Percentiles rank a stretch among this genome's conserved stretches.
These are phyloP conservation scores for Acromyrmex echinatior DNA, from an alignment of 1,140 invertebrate genomes.

Conservation along the genomic window DNA sequence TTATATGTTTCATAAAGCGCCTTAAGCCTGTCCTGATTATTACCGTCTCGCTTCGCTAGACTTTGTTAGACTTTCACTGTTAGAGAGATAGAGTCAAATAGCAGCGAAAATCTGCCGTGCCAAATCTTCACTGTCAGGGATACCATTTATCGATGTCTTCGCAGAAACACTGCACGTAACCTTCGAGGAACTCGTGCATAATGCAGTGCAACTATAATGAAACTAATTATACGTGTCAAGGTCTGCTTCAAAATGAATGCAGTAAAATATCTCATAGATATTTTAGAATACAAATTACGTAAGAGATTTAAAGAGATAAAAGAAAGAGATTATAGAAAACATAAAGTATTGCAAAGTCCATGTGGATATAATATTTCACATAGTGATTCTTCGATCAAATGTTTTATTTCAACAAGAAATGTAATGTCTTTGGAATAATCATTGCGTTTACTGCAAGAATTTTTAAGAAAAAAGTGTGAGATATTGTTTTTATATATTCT, in stretches of 20 bases:
- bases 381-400: neutral
- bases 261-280: neutral
- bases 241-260: neutral
- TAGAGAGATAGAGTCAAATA: neutral
- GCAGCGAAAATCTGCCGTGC: neutral
- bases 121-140: constrained; percentile 29
- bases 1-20: neutral
- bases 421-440: neutral
- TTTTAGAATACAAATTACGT: neutral
- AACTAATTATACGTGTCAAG: neutral
- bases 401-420: neutral
- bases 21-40: neutral
- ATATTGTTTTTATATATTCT: neutral
- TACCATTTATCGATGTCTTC: neutral
- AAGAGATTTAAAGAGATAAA: neutral
- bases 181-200: neutral
- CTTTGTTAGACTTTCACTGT: constrained; percentile 44
- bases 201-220: neutral
- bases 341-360: neutral
- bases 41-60: constrained; percentile 22
- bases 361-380: neutral
- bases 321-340: neutral
- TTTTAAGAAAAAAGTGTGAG: neutral
- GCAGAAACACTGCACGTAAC: neutral
- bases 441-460: neutral